These are phyloP conservation scores for Strigamia maritima DNA, from an alignment of 2,888 invertebrate species.

Conservation along the genomic window DNA sequence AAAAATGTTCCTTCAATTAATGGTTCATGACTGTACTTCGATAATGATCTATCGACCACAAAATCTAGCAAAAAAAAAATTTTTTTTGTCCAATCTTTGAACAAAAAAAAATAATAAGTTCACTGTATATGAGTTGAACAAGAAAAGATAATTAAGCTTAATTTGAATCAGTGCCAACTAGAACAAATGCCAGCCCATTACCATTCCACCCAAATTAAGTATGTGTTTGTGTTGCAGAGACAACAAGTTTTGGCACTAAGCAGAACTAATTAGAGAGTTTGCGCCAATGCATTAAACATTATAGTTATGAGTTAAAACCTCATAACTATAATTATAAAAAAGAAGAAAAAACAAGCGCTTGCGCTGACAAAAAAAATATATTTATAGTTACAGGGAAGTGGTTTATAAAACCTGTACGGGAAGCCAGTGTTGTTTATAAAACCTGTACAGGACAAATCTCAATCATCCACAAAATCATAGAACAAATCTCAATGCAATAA, in stretches of 20 bases:
- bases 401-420: too few relatives aligned
- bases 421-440: too few relatives aligned
- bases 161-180: background rate
- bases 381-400: too few relatives aligned
- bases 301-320: too few relatives aligned
- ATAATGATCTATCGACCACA: background rate
- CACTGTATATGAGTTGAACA: background rate
- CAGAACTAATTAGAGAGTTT: slow-evolving; percentile 22
- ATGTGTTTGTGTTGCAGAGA: background rate
- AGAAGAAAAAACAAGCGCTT: too few relatives aligned
- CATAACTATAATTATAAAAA: too few relatives aligned
- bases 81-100: background rate
- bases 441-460: too few relatives aligned
- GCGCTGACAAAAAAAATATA: too few relatives aligned
- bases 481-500: too few relatives aligned
- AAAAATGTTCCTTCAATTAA: background rate
- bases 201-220: background rate
- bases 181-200: background rate
- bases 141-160: background rate
- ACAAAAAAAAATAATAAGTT: background rate
- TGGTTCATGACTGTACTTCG: background rate
- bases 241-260: slow-evolving; percentile 12
- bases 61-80: background rate
- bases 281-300: too few relatives aligned
- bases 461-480: too few relatives aligned